A percentile compares a stretch with the other conserved stretches of the same genome.
Evolutionary conservation across 2,888 invertebrate species (phyloP).

Genomic region (Apotomis betuletana): DNA sequence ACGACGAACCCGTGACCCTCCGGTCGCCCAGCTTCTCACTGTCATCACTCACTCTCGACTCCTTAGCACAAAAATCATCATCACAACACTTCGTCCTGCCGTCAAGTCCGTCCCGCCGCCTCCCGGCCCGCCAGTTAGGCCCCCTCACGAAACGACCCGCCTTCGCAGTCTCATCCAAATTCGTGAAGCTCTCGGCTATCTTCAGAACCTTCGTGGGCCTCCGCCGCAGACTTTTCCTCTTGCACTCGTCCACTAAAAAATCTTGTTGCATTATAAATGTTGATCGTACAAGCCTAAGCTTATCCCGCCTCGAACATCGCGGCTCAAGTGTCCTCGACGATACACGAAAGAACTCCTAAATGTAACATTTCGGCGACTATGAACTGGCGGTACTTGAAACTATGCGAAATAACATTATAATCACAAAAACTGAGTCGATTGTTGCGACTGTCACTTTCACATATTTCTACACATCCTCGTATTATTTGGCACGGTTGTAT

Average conservation of each 20-base stretch:
- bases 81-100: slow-evolving; percentile 74
- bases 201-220: slow-evolving; percentile 80
- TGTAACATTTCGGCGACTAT: slow-evolving; percentile 63
- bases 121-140: slow-evolving; percentile 72
- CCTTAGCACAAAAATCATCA: slow-evolving; percentile 74
- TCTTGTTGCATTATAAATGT: slow-evolving; percentile 82
- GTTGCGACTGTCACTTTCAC: slow-evolving; percentile 77
- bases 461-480: slow-evolving; percentile 64
- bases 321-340: slow-evolving; percentile 67
- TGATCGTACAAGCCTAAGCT: slow-evolving; percentile 55
- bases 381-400: slow-evolving; percentile 71
- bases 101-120: slow-evolving; percentile 64
- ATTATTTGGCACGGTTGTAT: slow-evolving; percentile 56
- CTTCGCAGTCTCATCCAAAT: slow-evolving; percentile 78
- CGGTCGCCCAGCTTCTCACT: slow-evolving; percentile 76
- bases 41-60: slow-evolving; percentile 79
- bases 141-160: slow-evolving; percentile 76
- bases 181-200: slow-evolving; percentile 82
- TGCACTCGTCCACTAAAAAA: slow-evolving; percentile 65
- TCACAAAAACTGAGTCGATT: slow-evolving; percentile 70
- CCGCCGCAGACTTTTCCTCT: slow-evolving; percentile 76
- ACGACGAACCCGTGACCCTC: slow-evolving; percentile 85
- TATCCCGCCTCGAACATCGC: slow-evolving; percentile 79
- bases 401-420: slow-evolving; percentile 73
- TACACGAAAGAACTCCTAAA: slow-evolving; percentile 60